Evolutionary conservation across 1,140 invertebrate genomes (phyloP).

Genomic region (Copidosoma floridanum): DNA sequence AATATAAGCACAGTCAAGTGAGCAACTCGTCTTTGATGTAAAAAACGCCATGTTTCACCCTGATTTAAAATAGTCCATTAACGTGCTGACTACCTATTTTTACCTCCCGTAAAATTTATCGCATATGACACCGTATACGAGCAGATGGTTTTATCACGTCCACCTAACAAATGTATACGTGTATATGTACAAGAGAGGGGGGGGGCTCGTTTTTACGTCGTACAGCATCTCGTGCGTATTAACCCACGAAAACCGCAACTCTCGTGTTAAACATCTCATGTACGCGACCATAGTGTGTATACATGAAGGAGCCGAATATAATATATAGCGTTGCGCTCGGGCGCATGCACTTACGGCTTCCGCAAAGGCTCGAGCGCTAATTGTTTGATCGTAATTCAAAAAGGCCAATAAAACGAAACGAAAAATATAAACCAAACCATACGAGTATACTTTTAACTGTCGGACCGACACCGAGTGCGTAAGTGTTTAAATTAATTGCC

Average conservation of each 20-base stretch:
- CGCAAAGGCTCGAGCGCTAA: constrained; percentile 20
- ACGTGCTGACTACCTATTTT: constrained; percentile 18
- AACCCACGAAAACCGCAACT: background rate
- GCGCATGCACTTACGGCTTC: too few relatives aligned
- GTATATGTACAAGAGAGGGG: too few relatives aligned
- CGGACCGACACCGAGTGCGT: too few relatives aligned
- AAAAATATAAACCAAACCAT: too few relatives aligned
- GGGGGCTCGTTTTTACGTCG: constrained; percentile 5
- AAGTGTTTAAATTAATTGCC: constrained; percentile 27
- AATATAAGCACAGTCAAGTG: background rate
- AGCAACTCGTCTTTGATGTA: too few relatives aligned
- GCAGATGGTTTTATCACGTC: background rate
- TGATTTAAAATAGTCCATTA: constrained; percentile 22
- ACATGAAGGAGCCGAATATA: too few relatives aligned
- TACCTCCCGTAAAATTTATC: constrained; percentile 5
- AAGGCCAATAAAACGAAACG: constrained; percentile 21
- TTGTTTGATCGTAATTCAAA: constrained; percentile 26
- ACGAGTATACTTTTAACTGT: background rate
- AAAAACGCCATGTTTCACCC: too few relatives aligned
- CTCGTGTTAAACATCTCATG: too few relatives aligned
- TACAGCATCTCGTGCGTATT: background rate
- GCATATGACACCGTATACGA: background rate
- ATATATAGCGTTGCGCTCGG: too few relatives aligned
- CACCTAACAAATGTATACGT: background rate
- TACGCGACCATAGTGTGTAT: too few relatives aligned